phyloP scores from a whole-genome alignment of 2,797 vertebrate species.

The Pseudochaenichthys georgianus region DNA sequence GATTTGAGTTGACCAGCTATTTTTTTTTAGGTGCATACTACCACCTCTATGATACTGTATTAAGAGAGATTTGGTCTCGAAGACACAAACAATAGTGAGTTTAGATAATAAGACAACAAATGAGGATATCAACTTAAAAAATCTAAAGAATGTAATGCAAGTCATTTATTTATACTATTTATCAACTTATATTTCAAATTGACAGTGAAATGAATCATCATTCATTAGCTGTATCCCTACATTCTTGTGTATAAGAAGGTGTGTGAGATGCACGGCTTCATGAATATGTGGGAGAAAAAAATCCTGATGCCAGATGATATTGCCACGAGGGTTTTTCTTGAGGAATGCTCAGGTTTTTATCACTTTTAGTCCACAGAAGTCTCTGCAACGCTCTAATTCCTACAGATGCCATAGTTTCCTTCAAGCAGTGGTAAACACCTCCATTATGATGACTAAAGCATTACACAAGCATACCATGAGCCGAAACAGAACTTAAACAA shows the following conservation, averaged over 20 bases:
- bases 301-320: background rate
- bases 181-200: background rate
- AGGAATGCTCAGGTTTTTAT: background rate
- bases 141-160: no score
- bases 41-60: no score
- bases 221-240: background rate
- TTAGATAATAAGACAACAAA: no score
- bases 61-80: no score
- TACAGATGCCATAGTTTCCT: background rate
- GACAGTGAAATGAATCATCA: background rate
- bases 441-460: background rate
- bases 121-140: no score
- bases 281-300: background rate
- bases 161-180: no score
- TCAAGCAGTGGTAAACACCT: background rate
- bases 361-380: background rate
- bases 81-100: no score
- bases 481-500: constrained; percentile 21
- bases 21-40: no score
- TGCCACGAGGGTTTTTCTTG: background rate
- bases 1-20: no score
- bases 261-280: background rate
- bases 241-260: background rate
- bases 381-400: background rate
- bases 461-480: constrained; percentile 10